These are phyloP conservation scores for Saccopteryx leptura DNA, from an alignment of 2,113 vertebrate genomes.

Conservation along the genomic window DNA sequence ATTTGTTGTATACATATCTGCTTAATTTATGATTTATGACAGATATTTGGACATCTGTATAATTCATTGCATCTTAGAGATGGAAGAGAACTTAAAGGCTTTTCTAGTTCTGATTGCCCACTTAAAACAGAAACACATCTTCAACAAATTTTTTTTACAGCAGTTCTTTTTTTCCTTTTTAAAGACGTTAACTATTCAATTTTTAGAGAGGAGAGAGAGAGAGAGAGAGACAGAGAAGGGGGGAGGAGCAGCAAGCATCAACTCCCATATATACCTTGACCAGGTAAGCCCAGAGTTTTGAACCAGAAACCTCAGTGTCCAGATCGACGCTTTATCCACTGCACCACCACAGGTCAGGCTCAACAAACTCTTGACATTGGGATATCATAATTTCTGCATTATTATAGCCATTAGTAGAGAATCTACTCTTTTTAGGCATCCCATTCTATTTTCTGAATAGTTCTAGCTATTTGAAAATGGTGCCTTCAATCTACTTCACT, in stretches of 20 bases:
- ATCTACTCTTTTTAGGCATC: not conserved
- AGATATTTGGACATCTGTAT: not conserved
- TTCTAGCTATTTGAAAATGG: conserved; percentile 28
- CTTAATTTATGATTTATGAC: conserved; percentile 36
- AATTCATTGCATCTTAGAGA: conserved; percentile 47
- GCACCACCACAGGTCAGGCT: not conserved
- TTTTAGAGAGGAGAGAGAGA: too few relatives aligned
- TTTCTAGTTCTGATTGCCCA: not conserved
- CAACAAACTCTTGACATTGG: not conserved
- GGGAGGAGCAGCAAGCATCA: too few relatives aligned
- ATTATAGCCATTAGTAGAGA: not conserved
- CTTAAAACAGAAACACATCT: not conserved
- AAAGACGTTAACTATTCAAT: too few relatives aligned
- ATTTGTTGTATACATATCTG: not conserved
- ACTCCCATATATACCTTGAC: too few relatives aligned
- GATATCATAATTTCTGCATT: not conserved
- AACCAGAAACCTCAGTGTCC: too few relatives aligned
- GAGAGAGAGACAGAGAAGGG: too few relatives aligned
- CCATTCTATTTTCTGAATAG: conserved; percentile 40
- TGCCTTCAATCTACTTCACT: not conserved
- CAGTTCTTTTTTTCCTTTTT: too few relatives aligned
- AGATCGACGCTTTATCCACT: too few relatives aligned
- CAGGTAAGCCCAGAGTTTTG: too few relatives aligned
- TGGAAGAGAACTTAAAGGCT: not conserved
- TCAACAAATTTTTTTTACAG: not conserved